Evolutionary conservation across 2,888 invertebrate genomes (phyloP).

Genomic region (Clepsis dumicolana): DNA sequence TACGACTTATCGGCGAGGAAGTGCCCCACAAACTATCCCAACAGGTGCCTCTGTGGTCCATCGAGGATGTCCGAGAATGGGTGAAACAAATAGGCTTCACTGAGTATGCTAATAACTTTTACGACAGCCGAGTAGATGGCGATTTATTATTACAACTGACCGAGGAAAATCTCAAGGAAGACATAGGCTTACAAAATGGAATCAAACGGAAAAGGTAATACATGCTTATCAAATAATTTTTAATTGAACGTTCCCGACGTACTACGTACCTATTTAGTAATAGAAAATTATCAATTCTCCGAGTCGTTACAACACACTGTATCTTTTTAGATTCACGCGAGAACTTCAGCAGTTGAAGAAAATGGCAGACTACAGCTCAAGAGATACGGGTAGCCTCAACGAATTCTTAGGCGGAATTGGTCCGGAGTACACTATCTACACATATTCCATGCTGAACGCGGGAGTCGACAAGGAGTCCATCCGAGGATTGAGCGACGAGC

Average conservation of each 20-base stretch:
- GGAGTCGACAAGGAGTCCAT: slow-evolving; percentile 97
- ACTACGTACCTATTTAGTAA: not conserved
- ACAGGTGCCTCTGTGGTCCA: slow-evolving; percentile 99
- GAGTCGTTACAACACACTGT: slow-evolving; percentile 3
- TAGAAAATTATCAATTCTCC: not conserved
- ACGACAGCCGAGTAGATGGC: slow-evolving; percentile 97
- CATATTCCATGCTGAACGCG: slow-evolving; percentile 97
- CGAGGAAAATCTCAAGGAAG: slow-evolving; percentile 96
- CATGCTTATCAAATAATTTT: not conserved
- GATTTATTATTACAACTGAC: slow-evolving; percentile 96
- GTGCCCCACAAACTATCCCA: slow-evolving; percentile 99
- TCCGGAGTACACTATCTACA: slow-evolving; percentile 97
- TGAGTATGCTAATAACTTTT: slow-evolving; percentile 93
- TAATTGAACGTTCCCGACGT: not conserved
- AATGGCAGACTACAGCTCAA: slow-evolving; percentile 98
- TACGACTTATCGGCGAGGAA: slow-evolving; percentile 97
- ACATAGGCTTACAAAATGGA: slow-evolving; percentile 97
- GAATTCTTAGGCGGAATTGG: slow-evolving; percentile 94
- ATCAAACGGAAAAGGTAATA: slow-evolving; percentile 94
- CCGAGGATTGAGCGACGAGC: slow-evolving; percentile 95
- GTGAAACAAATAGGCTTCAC: slow-evolving; percentile 98
- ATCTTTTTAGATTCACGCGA: slow-evolving; percentile 91
- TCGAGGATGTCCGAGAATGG: slow-evolving; percentile 98
- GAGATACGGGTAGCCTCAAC: slow-evolving; percentile 96
- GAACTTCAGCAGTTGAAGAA: slow-evolving; percentile 97